Conservation (phyloP, 1,140 invertebrate genomes). For the Pygmarrhopalites habei region DNA sequence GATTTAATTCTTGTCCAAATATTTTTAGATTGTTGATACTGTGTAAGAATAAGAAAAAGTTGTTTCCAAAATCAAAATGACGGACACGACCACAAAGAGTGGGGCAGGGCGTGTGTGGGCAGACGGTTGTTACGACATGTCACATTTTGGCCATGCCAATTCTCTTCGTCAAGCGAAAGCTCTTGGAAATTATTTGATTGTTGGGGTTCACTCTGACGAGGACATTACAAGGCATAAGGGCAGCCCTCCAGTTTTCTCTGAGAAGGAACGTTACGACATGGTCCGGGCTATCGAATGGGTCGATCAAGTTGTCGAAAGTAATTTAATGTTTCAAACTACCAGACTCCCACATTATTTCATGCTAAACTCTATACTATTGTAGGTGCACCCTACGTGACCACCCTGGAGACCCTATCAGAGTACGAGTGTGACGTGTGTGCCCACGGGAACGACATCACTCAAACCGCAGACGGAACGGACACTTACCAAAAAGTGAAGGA, state of each 20-base stretch:
- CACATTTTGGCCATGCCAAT: constrained; percentile 57
- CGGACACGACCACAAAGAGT: too few relatives aligned
- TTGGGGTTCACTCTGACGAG: constrained; percentile 61
- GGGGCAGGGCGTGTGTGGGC: constrained; percentile 15
- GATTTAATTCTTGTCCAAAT: too few relatives aligned
- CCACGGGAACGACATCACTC: constrained; percentile 93
- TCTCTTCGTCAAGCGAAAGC: constrained; percentile 54
- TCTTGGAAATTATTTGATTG: constrained; percentile 56
- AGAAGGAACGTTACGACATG: constrained; percentile 85
- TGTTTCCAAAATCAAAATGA: too few relatives aligned
- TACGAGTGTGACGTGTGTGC: constrained; percentile 98
- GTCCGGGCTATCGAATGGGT: constrained; percentile 99
- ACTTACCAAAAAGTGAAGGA: constrained; percentile 83
- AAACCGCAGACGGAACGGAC: constrained; percentile 90
- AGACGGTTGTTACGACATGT: constrained; percentile 52
- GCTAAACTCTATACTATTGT: too few relatives aligned
- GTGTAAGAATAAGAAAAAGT: too few relatives aligned
- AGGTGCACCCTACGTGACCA: constrained; percentile 95
- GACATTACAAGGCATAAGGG: constrained; percentile 61
- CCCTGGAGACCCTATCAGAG: constrained; percentile 90
- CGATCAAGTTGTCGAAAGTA: constrained; percentile 97
- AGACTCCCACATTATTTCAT: too few relatives aligned
- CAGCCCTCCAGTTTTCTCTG: constrained; percentile 57
- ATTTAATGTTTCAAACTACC: too few relatives aligned
- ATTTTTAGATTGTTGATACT: too few relatives aligned